Percentiles rank a stretch among this genome's conserved stretches.
Evolutionary conservation across 1,140 invertebrate genomes (phyloP).

Genomic region (Panagrolaimus sp.): DNA sequence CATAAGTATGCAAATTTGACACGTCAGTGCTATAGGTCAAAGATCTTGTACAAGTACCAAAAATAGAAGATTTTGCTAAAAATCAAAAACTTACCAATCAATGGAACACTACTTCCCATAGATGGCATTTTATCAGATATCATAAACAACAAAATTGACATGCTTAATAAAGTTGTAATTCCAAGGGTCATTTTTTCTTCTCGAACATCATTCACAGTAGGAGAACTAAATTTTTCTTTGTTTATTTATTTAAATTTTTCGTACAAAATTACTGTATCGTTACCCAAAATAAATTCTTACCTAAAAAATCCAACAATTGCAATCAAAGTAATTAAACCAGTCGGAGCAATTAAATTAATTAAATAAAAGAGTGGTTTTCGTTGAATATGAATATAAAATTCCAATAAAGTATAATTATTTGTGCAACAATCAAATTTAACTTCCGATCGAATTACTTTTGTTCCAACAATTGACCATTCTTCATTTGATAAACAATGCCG

Average conservation of each 20-base stretch:
- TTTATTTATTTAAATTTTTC: too few species aligned
- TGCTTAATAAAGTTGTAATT: conserved; percentile 43
- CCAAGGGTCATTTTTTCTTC: conserved; percentile 53
- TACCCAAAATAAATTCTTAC: conserved; percentile 7
- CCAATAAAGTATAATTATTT: conserved; percentile 53
- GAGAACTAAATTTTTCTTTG: conserved; percentile 27
- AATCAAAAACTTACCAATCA: conserved; percentile 36
- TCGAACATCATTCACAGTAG: conserved; percentile 51
- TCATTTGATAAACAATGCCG: conserved; percentile 50
- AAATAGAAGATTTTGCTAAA: not conserved
- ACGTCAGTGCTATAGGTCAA: too few species aligned
- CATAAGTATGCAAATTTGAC: too few species aligned
- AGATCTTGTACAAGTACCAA: not conserved
- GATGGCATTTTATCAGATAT: conserved; percentile 46
- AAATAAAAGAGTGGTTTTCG: conserved; percentile 57
- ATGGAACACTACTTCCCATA: conserved; percentile 40
- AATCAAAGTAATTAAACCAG: conserved; percentile 52
- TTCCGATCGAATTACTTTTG: conserved; percentile 31
- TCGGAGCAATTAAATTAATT: conserved; percentile 52
- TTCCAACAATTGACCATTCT: conserved; percentile 41
- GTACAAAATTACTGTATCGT: too few species aligned
- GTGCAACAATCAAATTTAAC: conserved; percentile 43
- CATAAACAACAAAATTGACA: conserved; percentile 51
- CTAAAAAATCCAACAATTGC: conserved; percentile 57
- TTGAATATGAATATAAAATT: conserved; percentile 49